Base-by-base conservation (phyloP, 37 sponge, comb jelly and placozoan species). In the Hormiphora californensis region DNA sequence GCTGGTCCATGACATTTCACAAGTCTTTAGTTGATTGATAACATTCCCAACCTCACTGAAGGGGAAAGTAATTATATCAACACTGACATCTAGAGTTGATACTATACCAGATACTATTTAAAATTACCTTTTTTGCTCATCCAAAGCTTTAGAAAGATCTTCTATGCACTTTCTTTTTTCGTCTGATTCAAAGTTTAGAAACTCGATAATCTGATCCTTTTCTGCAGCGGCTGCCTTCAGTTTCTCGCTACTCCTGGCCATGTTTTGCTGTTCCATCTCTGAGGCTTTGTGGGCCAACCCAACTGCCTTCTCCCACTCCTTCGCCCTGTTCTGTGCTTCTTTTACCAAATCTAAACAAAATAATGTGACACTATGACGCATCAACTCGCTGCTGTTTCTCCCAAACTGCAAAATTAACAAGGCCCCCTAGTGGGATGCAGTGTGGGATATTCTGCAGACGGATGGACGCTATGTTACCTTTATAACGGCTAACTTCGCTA, bases 291-390 rank as follows among this genome's bases (percentile, higher is more conserved):
- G 46, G 21, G 81, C 81, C 8, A 73, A 46, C 21, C 2, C 81
- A 1, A 73, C 35, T 43, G 81, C 81, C 44, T 73, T 39, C 23
- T 73, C 81, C 81, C 81, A 73, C n/a, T 73, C 81, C 1, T 73
- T 27, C 4, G 81, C 35, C 21, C 81, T 43, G 25, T 73, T 73
- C 4, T 33, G 32, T 4, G 21, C 40, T 28, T 73, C 81, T 41
- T 73, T 1, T 41, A 73, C 40, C 23, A 33, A 36, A 39, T 40
- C 81, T 73, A n/a, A n/a, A n/a, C n/a, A n/a, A n/a, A n/a, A n/a
- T n/a, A n/a, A n/a, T n/a, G n/a, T n/a, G n/a, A n/a, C n/a, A n/a
- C n/a, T n/a, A n/a, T n/a, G n/a, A n/a, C n/a, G n/a, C n/a, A n/a
- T n/a, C n/a, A n/a, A n/a, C n/a, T n/a, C n/a, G n/a, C n/a, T n/a